Evolutionary conservation across 2,888 invertebrate species (phyloP), one percentile per base, ranked within the genome.

Genomic region (Alloplasta piceator): DNA sequence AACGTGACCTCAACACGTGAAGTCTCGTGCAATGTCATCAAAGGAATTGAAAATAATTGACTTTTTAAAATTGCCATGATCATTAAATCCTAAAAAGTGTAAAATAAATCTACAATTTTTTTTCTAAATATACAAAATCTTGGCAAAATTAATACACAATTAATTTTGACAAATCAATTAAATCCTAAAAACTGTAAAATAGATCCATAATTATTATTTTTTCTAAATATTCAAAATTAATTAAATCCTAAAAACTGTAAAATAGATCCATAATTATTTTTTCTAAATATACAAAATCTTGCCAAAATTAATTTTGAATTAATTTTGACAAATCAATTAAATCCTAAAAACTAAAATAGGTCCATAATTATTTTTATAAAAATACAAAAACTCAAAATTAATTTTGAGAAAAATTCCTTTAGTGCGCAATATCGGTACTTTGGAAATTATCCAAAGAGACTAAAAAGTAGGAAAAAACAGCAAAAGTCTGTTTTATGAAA

Each of bases 1-100:
- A 14, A 48, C 12, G 41, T 43, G 14, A 68, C 26, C 6, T 52
- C 14, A 10, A 14, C 61, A 68, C 68, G 76, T 68, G 76, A 38
- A 6, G 4, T 36, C 12, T 14, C 41, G n/a, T n/a, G 10, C 46
- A 10, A 48, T 36, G 2, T 58, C 10, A 58, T 38, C 10, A 38
- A 58, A 9, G n/a, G n/a, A n/a, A n/a, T n/a, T n/a, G n/a, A n/a
- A n/a, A n/a, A 52, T 6, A 52, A 52, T 12, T 5, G 10, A 12
- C n/a, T n/a, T n/a, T n/a, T n/a, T n/a, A n/a, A n/a, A n/a, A n/a
- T n/a, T n/a, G n/a, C n/a, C n/a, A n/a, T n/a, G n/a, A n/a, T n/a
- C n/a, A n/a, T n/a, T n/a, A n/a, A n/a, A n/a, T n/a, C n/a, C n/a
- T 12, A 52, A 52, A 36, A 58, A 58, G 50, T 50, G 50, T n/a